Conservation (phyloP, 2,888 invertebrate species). For the Aporophyla nigra region DNA sequence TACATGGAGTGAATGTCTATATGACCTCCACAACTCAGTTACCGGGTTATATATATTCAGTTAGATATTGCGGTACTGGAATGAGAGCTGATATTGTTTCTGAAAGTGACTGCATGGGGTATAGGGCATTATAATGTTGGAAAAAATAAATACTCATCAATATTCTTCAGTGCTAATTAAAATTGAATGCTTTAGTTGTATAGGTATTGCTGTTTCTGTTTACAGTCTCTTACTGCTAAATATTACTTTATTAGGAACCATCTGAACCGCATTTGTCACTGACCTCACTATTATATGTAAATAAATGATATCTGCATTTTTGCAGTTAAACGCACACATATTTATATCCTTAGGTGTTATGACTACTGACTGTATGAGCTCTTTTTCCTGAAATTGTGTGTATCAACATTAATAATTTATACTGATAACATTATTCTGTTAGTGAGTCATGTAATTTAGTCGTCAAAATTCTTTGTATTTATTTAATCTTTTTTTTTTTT, state of each 20-base stretch:
- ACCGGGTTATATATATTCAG: background rate
- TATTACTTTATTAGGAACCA: background rate
- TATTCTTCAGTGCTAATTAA: background rate
- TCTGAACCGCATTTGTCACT: background rate
- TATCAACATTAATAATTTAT: background rate
- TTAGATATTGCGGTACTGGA: background rate
- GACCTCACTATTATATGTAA: background rate
- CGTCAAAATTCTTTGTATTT: background rate
- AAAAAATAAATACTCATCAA: background rate
- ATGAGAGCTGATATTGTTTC: background rate
- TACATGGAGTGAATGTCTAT: background rate
- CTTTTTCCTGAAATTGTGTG: slow-evolving; percentile 23
- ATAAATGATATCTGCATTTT: slow-evolving; percentile 1
- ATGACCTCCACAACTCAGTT: background rate
- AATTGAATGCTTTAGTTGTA: background rate
- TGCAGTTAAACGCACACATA: slow-evolving; percentile 11
- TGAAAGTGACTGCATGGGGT: background rate
- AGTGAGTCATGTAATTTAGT: background rate
- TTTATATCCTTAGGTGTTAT: slow-evolving; percentile 6
- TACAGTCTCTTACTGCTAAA: background rate
- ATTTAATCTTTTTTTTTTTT: background rate
- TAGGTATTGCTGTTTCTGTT: background rate
- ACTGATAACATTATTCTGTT: background rate
- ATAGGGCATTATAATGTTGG: no score
- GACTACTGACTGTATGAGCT: background rate